Conservation (phyloP, 1,140 invertebrate species). For the Drosophila virilis region DNA sequence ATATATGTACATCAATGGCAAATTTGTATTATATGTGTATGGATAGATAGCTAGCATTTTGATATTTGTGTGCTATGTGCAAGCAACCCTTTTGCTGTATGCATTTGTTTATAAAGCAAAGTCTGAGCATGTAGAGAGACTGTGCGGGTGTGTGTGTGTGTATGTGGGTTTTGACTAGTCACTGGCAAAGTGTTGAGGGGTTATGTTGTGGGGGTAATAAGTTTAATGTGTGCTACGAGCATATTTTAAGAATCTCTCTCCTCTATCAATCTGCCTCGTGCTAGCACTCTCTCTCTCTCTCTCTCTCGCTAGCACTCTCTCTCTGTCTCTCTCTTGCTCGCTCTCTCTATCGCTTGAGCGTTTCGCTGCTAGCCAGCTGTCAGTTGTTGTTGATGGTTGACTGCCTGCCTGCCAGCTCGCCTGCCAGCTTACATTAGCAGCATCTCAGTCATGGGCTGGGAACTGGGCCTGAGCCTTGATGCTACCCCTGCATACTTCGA, state of each 20-base stretch:
- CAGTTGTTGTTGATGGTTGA: slow-evolving; percentile 74
- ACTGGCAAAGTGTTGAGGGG: not conserved
- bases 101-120: slow-evolving; percentile 58
- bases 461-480: slow-evolving; percentile 28
- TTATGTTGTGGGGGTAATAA: slow-evolving; percentile 61
- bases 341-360: slow-evolving; percentile 39
- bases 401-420: slow-evolving; percentile 37
- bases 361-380: slow-evolving; percentile 72
- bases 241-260: slow-evolving; percentile 65
- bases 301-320: not conserved
- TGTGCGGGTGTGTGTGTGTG: slow-evolving; percentile 25
- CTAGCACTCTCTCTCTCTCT: not conserved
- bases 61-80: slow-evolving; percentile 65
- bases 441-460: slow-evolving; percentile 47
- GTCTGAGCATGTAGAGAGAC: slow-evolving; percentile 65
- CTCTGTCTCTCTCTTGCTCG: not conserved
- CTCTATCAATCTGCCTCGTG: not conserved
- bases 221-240: slow-evolving; percentile 80
- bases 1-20: slow-evolving; percentile 1
- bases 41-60: slow-evolving; percentile 52
- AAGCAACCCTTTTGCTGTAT: slow-evolving; percentile 75
- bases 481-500: slow-evolving; percentile 13
- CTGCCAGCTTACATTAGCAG: slow-evolving; percentile 47
- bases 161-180: slow-evolving; percentile 1
- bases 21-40: slow-evolving; percentile 30